A percentile compares a stretch with the other conserved stretches of the same genome.
phyloP scores from a whole-genome alignment of 2,113 vertebrate genomes.

The Pardalotus punctatus region DNA sequence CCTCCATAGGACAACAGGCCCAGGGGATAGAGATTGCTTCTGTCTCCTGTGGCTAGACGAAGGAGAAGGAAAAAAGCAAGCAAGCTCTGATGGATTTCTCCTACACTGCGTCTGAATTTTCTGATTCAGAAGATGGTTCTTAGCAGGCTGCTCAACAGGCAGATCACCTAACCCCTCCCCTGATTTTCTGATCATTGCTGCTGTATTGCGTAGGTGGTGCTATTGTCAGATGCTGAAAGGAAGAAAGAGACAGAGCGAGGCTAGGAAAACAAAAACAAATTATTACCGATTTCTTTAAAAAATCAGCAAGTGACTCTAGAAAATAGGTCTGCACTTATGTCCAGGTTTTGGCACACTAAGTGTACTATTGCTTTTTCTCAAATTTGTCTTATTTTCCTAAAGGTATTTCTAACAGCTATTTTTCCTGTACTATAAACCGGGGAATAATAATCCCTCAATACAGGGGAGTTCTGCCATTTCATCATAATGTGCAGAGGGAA shows the following conservation, averaged over 20 bases:
- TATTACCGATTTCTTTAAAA: not conserved
- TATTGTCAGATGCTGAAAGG: constrained; percentile 33
- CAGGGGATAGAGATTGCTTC: not conserved
- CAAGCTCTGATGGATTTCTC: not conserved
- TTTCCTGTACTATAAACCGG: not conserved
- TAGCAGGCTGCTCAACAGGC: not conserved
- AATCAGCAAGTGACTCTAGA: not conserved
- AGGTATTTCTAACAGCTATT: not conserved
- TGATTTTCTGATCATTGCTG: not conserved
- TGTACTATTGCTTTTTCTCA: not conserved
- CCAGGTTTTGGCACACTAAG: not conserved
- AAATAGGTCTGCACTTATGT: not conserved
- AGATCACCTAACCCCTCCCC: not conserved
- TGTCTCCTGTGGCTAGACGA: not conserved
- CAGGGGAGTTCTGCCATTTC: not conserved
- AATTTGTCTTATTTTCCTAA: not conserved
- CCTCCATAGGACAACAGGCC: not conserved
- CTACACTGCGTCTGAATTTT: not conserved
- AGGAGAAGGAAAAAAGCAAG: not conserved
- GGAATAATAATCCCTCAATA: not conserved
- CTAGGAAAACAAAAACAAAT: constrained; percentile 15
- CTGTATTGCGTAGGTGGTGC: not conserved
- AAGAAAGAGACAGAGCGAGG: not conserved
- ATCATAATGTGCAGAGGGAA: not conserved
- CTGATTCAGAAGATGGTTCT: constrained; percentile 4